A percentile compares a stretch with the other conserved stretches of the same genome.
phyloP scores from a whole-genome alignment of 1,140 invertebrate genomes.

The Drosophila littoralis region DNA sequence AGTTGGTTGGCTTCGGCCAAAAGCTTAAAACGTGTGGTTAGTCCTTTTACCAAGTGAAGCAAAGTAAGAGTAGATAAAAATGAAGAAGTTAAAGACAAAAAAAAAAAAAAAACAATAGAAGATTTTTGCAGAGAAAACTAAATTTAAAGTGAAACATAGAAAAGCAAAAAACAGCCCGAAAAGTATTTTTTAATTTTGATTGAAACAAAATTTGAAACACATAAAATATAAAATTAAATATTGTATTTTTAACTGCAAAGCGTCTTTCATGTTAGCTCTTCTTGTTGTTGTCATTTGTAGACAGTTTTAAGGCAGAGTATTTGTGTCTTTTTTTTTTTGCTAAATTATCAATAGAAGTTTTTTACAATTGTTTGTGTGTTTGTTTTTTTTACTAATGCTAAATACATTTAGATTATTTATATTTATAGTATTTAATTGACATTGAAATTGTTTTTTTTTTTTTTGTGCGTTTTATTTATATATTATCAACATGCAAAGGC shows the following conservation, averaged over 20 bases:
- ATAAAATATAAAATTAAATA: constrained; percentile 8
- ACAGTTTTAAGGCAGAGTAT: constrained; percentile 58
- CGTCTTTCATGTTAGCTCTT: constrained; percentile 74
- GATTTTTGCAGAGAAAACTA: constrained; percentile 19
- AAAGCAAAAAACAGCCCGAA: constrained; percentile 39
- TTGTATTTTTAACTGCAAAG: constrained; percentile 34
- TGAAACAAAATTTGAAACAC: constrained; percentile 18
- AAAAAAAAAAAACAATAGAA: not conserved
- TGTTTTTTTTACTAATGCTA: constrained; percentile 4
- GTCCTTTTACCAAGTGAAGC: constrained; percentile 69
- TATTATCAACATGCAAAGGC: not conserved
- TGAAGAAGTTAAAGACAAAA: constrained; percentile 20
- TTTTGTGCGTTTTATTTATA: constrained; percentile 2
- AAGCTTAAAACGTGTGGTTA: constrained; percentile 53
- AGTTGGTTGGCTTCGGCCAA: constrained; percentile 18
- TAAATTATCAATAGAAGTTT: constrained; percentile 11
- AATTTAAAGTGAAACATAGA: constrained; percentile 25
- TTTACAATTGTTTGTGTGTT: constrained; percentile 3
- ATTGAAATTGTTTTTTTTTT: no score
- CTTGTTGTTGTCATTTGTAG: constrained; percentile 81
- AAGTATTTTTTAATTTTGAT: not conserved
- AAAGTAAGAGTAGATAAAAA: constrained; percentile 19
- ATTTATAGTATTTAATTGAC: not conserved
- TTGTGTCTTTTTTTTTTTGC: constrained; percentile 8
- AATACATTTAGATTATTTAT: constrained; percentile 11